Percentiles rank a stretch among this genome's conserved stretches.
Evolutionary conservation across 2,797 vertebrate species (phyloP).

Genomic region (Sandelia bainsii): DNA sequence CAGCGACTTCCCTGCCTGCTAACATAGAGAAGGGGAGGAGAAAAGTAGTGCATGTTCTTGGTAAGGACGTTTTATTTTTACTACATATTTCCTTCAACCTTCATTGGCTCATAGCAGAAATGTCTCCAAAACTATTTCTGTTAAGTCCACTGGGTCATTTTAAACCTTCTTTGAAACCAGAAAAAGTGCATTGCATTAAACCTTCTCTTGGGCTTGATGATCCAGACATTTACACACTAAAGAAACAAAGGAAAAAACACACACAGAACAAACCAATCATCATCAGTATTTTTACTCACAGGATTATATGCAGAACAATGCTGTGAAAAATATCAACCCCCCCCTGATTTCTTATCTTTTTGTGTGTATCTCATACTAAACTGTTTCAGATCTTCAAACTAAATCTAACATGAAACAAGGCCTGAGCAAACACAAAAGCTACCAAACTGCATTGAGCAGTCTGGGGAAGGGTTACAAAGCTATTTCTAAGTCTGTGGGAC

Average conservation of each 20-base stretch:
- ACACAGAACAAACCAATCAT: background rate
- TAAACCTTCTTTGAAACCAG: background rate
- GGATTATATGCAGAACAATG: background rate
- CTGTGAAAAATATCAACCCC: too few species aligned
- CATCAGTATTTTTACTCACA: background rate
- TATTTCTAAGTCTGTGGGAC: too few species aligned
- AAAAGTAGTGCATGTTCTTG: constrained; percentile 93
- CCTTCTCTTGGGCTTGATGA: background rate
- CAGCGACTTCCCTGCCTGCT: constrained; percentile 56
- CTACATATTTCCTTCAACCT: background rate
- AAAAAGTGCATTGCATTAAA: background rate
- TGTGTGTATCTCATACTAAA: too few species aligned
- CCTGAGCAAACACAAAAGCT: too few species aligned
- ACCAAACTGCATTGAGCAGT: too few species aligned
- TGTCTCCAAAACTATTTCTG: background rate
- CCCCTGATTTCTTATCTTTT: too few species aligned
- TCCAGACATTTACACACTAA: background rate
- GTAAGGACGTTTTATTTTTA: constrained; percentile 76
- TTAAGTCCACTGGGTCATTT: background rate
- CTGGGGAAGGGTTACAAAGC: too few species aligned
- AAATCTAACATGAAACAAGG: too few species aligned
- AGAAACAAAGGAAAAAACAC: background rate
- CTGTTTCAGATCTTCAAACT: too few species aligned
- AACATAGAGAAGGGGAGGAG: constrained; percentile 85
- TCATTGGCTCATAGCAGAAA: background rate